phyloP scores from a whole-genome alignment of 2,113 vertebrate species.

The Paramisgurnus dabryanus region DNA sequence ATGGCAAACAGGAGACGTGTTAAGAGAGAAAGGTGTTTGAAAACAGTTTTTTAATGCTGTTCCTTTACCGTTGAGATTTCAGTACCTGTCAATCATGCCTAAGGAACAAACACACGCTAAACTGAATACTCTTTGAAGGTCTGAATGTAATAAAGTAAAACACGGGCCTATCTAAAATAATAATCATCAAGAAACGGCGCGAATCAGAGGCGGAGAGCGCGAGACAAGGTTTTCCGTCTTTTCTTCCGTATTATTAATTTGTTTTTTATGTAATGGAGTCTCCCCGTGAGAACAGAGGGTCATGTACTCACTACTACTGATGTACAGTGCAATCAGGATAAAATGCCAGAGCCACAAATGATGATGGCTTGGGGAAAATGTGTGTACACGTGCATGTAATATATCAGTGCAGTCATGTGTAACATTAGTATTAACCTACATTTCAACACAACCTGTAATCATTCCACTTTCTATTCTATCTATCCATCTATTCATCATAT shows the following conservation, averaged over 20 bases:
- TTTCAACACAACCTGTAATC: slow-evolving; percentile 21
- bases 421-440: slow-evolving; percentile 37
- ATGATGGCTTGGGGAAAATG: slow-evolving; percentile 9
- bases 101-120: slow-evolving; percentile 1
- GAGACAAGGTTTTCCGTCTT: slow-evolving; percentile 18
- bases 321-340: slow-evolving; percentile 26
- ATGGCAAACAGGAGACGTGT: no score
- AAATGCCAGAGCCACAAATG: slow-evolving; percentile 19
- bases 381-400: slow-evolving; percentile 25
- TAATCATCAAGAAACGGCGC: slow-evolving; percentile 3
- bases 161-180: slow-evolving; percentile 18
- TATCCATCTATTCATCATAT: neutral
- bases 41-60: no score
- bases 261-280: slow-evolving; percentile 33
- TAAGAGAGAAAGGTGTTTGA: no score
- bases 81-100: neutral
- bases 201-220: neutral
- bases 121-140: neutral
- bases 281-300: slow-evolving; percentile 25
- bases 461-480: slow-evolving; percentile 24
- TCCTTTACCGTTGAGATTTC: neutral
- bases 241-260: slow-evolving; percentile 25
- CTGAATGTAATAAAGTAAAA: slow-evolving; percentile 13
- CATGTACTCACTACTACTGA: slow-evolving; percentile 34
- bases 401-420: slow-evolving; percentile 9